A percentile compares a stretch with the other conserved stretches of the same genome.
Conservation (phyloP, 2,113 vertebrate genomes). For the Ondatra zibethicus region DNA sequence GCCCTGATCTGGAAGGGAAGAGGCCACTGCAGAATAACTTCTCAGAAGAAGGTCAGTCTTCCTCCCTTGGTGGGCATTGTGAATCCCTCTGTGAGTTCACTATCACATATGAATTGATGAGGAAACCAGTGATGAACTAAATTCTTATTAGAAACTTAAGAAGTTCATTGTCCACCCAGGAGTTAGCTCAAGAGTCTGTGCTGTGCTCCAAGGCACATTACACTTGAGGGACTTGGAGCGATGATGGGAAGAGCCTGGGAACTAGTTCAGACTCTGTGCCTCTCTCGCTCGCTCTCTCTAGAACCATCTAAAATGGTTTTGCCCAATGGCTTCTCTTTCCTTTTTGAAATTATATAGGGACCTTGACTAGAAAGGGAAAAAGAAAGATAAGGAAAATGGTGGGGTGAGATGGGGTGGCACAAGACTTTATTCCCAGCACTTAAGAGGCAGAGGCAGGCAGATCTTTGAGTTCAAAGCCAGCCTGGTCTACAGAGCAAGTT, state of each 20-base stretch:
- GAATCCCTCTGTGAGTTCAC: background rate
- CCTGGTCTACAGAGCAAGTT: background rate
- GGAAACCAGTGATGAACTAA: background rate
- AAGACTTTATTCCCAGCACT: background rate
- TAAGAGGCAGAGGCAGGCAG: too few species aligned
- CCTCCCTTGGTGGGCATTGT: background rate
- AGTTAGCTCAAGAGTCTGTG: background rate
- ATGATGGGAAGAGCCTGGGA: slow-evolving; percentile 20
- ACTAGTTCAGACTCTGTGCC: slow-evolving; percentile 46
- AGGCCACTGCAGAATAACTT: background rate
- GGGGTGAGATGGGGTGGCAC: background rate
- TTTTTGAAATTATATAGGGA: slow-evolving; percentile 71
- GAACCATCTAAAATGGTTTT: slow-evolving; percentile 48
- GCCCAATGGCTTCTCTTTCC: slow-evolving; percentile 64
- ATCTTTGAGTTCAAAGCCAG: background rate
- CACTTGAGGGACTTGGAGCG: background rate
- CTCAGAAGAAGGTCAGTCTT: background rate
- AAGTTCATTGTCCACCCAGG: background rate
- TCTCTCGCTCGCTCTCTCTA: background rate
- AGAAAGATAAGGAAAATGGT: background rate
- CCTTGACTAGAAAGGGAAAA: slow-evolving; percentile 2
- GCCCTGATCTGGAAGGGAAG: background rate
- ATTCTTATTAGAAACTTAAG: background rate
- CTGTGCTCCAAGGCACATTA: background rate
- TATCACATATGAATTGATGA: background rate